These are phyloP conservation scores for Eremophila alpestris DNA, from an alignment of 2,797 vertebrate genomes.

Conservation along the genomic window DNA sequence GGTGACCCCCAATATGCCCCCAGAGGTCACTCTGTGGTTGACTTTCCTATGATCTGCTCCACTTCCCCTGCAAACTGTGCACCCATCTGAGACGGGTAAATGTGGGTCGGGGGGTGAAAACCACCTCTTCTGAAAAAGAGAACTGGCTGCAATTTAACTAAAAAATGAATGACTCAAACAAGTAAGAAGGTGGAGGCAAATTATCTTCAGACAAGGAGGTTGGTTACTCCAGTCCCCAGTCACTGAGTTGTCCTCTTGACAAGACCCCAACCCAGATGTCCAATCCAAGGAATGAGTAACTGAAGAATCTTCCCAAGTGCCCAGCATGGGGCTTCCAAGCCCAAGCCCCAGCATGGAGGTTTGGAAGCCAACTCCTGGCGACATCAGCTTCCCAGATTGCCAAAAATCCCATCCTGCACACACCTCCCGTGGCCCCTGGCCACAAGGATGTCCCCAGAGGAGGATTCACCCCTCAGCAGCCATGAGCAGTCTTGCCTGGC, in stretches of 20 bases:
- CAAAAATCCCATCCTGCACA: fast-evolving
- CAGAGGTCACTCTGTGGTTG: not conserved
- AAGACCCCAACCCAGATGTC: not conserved
- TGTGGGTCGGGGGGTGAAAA: not conserved
- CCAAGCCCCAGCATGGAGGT: fast-evolving
- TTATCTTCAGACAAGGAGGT: not conserved
- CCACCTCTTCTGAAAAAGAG: not conserved
- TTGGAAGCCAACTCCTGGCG: not conserved
- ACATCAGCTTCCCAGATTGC: fast-evolving
- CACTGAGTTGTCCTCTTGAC: not conserved
- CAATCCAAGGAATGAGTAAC: not conserved
- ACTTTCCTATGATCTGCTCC: not conserved
- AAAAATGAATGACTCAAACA: not conserved
- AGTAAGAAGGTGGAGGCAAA: not conserved
- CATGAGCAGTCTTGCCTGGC: not conserved
- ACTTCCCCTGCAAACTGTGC: not conserved
- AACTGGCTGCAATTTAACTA: slow-evolving; percentile 2
- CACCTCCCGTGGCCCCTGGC: not conserved
- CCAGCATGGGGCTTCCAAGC: not conserved
- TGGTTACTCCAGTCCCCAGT: not conserved
- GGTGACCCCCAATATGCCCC: not conserved
- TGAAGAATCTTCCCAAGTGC: not conserved
- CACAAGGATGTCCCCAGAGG: not conserved
- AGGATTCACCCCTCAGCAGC: not conserved
- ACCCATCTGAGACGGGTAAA: slow-evolving; percentile 1